phyloP scores from a whole-genome alignment of 2,797 vertebrate species.

The Sylvilagus floridanus region DNA sequence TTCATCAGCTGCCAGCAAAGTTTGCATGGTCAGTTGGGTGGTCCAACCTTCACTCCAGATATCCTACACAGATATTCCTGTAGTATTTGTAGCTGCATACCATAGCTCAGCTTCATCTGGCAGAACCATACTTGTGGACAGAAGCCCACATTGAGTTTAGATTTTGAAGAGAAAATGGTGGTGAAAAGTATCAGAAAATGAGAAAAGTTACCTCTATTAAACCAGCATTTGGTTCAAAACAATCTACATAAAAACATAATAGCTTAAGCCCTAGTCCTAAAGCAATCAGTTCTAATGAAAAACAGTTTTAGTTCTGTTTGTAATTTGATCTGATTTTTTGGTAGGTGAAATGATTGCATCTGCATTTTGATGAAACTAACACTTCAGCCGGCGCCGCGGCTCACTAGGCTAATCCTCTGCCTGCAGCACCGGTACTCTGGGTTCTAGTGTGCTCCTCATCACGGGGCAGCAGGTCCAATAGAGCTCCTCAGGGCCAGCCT shows the following conservation, averaged over 20 bases:
- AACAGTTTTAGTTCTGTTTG: not conserved
- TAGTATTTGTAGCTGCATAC: not conserved
- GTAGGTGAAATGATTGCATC: not conserved
- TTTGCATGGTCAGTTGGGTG: not conserved
- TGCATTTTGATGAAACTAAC: not conserved
- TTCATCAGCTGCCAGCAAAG: conserved; percentile 58
- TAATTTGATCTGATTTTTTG: not conserved
- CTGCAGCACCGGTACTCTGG: no score
- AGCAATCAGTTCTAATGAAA: not conserved
- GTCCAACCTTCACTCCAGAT: conserved; percentile 12
- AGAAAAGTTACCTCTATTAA: not conserved
- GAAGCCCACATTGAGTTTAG: not conserved
- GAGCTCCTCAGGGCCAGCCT: no score
- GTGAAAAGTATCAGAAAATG: not conserved
- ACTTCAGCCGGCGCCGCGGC: not conserved
- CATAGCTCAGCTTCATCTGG: not conserved
- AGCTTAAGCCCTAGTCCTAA: not conserved
- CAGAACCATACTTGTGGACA: not conserved
- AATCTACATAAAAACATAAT: not conserved
- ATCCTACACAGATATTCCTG: not conserved
- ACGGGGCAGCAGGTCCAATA: no score
- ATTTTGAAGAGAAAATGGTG: not conserved
- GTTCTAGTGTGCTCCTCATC: no score
- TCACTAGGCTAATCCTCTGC: no score
- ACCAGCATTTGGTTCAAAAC: not conserved